These are phyloP conservation scores for Mus minutoides DNA, from an alignment of 2,797 vertebrate genomes.

Conservation along the genomic window DNA sequence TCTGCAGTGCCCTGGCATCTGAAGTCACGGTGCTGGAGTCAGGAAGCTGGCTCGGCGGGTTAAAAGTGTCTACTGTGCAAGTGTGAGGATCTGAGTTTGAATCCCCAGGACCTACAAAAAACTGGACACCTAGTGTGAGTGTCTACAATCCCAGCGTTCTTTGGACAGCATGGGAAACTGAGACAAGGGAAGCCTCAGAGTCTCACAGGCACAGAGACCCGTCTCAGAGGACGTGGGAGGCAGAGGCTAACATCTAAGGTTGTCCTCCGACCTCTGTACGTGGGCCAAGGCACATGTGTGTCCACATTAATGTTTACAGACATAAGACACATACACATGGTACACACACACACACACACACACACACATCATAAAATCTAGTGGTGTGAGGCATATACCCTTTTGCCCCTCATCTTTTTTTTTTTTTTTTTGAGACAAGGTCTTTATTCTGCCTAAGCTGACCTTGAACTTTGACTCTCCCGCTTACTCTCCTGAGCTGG, in stretches of 20 bases:
- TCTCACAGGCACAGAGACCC: not conserved
- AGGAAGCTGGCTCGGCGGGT: not conserved
- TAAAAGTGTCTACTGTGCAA: not conserved
- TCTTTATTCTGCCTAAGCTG: not conserved
- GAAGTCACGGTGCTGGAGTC: not conserved
- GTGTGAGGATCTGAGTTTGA: not conserved
- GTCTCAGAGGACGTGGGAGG: not conserved
- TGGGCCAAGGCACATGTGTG: not conserved
- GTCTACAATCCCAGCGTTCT: not conserved
- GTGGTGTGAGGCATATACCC: not conserved
- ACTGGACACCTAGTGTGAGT: not conserved
- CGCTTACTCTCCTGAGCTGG: not conserved
- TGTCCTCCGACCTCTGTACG: not conserved
- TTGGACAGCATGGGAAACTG: not conserved
- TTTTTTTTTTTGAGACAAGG: not conserved
- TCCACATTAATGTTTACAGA: not conserved
- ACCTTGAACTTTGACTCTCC: not conserved
- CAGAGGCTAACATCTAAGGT: not conserved
- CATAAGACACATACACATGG: not conserved
- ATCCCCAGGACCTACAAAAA: not conserved
- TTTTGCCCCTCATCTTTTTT: too few species aligned
- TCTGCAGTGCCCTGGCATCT: not conserved
- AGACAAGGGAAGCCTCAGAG: not conserved
- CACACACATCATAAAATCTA: not conserved
- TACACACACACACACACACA: not conserved